Conservation (phyloP, 2,797 vertebrate genomes). For the Crax fasciolata region DNA sequence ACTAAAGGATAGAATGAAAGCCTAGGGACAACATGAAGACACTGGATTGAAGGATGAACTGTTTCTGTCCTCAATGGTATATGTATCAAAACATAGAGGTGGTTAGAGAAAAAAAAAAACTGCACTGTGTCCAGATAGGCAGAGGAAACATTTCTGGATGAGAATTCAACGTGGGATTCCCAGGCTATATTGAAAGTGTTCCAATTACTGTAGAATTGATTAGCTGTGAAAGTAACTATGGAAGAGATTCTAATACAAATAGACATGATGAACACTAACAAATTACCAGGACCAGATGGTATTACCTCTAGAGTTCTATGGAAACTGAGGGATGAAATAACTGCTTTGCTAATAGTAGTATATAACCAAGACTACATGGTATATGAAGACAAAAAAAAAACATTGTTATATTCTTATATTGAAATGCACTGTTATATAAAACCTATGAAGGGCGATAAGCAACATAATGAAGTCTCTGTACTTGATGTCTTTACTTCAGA, state of each 20-base stretch:
- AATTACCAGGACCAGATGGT: neutral
- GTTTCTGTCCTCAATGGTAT: neutral
- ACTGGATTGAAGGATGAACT: neutral
- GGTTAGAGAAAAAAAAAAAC: neutral
- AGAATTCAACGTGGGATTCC: neutral
- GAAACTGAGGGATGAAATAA: neutral
- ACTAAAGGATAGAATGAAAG: neutral
- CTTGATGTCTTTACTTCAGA: neutral
- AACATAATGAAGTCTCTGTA: neutral
- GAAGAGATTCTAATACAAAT: neutral
- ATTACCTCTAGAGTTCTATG: neutral
- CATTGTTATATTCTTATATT: neutral
- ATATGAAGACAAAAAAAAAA: neutral
- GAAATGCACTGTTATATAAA: neutral
- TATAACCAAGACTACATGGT: fast-evolving
- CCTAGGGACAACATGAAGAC: neutral
- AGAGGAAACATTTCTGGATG: neutral
- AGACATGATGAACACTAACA: neutral
- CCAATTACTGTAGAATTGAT: neutral
- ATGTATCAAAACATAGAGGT: neutral
- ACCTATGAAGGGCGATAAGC: fast-evolving
- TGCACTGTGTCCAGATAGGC: neutral
- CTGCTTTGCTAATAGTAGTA: neutral
- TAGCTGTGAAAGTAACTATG: neutral
- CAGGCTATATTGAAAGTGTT: neutral